Evolutionary conservation across 2,113 vertebrate species (phyloP).

Genomic region (Lipophrys pholis): DNA sequence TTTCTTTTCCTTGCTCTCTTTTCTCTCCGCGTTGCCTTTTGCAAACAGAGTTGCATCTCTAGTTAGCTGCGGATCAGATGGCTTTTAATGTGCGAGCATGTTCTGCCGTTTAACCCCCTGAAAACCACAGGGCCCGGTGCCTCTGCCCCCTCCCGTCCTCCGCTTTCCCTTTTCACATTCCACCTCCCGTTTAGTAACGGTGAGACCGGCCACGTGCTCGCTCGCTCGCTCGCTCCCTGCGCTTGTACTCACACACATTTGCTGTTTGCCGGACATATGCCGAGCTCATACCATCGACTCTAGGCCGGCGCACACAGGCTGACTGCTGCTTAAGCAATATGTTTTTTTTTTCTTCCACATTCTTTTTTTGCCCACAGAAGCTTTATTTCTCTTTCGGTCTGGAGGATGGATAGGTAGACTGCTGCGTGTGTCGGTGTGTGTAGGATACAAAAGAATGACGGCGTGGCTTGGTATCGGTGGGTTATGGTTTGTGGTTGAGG

Average conservation of each 20-base stretch:
- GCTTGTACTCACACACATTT: slow-evolving; percentile 41
- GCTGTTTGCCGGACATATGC: slow-evolving; percentile 20
- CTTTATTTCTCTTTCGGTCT: slow-evolving; percentile 32
- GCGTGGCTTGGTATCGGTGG: slow-evolving; percentile 41
- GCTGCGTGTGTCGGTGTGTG: not conserved
- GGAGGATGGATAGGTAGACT: slow-evolving; percentile 66
- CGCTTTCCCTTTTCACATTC: slow-evolving; percentile 41
- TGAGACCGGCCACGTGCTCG: slow-evolving; percentile 17
- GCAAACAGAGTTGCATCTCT: slow-evolving; percentile 58
- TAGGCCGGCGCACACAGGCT: slow-evolving; percentile 13
- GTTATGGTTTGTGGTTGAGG: slow-evolving; percentile 67
- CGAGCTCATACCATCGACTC: too few relatives aligned
- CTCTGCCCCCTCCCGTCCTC: slow-evolving; percentile 22
- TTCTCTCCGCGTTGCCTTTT: slow-evolving; percentile 54
- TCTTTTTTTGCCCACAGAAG: slow-evolving; percentile 75
- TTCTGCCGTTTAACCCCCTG: slow-evolving; percentile 76
- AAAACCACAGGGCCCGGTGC: slow-evolving; percentile 64
- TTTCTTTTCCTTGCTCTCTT: slow-evolving; percentile 15
- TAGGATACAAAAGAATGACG: slow-evolving; percentile 46
- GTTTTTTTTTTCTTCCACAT: slow-evolving; percentile 77
- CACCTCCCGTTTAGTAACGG: slow-evolving; percentile 24
- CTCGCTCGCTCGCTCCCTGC: slow-evolving; percentile 7
- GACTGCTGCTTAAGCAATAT: slow-evolving; percentile 48
- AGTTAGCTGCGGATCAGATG: slow-evolving; percentile 70
- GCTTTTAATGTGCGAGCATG: slow-evolving; percentile 81